phyloP scores from a whole-genome alignment of 1,140 invertebrate species.

The Micrasema minimum region DNA sequence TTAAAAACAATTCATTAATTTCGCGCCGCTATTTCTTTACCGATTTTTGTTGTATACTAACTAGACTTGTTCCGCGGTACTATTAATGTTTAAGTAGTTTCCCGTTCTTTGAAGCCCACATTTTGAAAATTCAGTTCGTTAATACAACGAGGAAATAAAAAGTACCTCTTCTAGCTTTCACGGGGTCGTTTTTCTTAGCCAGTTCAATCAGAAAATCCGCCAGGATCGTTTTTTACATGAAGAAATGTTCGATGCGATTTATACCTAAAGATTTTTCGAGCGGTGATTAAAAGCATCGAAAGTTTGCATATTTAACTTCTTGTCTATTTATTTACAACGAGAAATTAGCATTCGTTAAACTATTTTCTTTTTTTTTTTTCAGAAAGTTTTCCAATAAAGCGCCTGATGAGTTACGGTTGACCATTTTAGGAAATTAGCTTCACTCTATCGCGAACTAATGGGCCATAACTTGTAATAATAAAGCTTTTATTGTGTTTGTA shows the following conservation, averaged over 20 bases:
- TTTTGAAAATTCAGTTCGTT: constrained; percentile 29
- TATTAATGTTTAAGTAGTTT: constrained; percentile 25
- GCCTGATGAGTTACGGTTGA: too few relatives aligned
- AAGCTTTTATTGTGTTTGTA: too few relatives aligned
- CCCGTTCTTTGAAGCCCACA: constrained; percentile 28
- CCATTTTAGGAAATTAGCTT: too few relatives aligned
- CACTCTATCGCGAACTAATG: too few relatives aligned
- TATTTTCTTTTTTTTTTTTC: too few relatives aligned
- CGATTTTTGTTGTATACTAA: constrained; percentile 3
- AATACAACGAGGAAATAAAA: constrained; percentile 26
- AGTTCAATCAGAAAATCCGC: constrained; percentile 23
- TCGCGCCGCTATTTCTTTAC: too few relatives aligned
- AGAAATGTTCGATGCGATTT: not conserved
- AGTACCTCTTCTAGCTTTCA: not conserved
- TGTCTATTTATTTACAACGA: too few relatives aligned
- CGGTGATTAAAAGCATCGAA: not conserved
- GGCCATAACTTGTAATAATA: too few relatives aligned
- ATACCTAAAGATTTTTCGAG: not conserved
- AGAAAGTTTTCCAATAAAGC: too few relatives aligned
- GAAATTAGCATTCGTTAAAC: too few relatives aligned
- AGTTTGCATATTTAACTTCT: too few relatives aligned
- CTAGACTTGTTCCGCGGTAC: not conserved
- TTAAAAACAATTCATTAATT: too few relatives aligned
- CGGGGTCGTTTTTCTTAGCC: constrained; percentile 19
- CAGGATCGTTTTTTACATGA: constrained; percentile 7